A percentile compares a stretch with the other conserved stretches of the same genome.
Conservation (phyloP, 2,113 vertebrate genomes). For the Egretta garzetta region DNA sequence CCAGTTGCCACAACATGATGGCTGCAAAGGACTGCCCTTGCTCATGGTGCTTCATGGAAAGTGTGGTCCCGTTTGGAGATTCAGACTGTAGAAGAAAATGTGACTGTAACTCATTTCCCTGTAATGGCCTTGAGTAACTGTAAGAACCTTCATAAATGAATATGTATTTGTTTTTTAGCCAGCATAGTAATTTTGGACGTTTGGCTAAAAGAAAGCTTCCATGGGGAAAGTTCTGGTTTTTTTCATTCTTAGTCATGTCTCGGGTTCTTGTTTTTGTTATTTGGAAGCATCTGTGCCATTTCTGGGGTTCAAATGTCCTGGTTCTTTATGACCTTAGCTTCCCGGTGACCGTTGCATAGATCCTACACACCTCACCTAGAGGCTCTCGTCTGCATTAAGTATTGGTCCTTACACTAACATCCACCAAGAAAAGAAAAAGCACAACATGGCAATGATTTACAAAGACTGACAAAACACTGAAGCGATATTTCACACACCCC, state of each 20-base stretch:
- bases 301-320: neutral
- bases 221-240: neutral
- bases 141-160: neutral
- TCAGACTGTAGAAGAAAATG: neutral
- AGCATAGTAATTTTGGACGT: neutral
- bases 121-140: neutral
- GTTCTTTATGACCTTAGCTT: neutral
- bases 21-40: neutral
- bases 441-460: neutral
- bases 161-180: rapidly evolving
- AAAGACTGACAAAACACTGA: neutral
- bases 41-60: neutral
- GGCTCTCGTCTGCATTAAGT: neutral
- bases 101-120: neutral
- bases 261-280: neutral
- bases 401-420: neutral
- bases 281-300: neutral
- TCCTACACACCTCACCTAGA: neutral
- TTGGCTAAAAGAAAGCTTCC: neutral
- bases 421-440: neutral
- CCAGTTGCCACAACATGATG: neutral
- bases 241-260: neutral
- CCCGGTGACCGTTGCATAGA: neutral
- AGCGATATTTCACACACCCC: neutral
- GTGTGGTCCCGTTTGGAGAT: neutral